phyloP scores from a whole-genome alignment of 2,888 invertebrate species.

The Rotaria magnacalcarata region DNA sequence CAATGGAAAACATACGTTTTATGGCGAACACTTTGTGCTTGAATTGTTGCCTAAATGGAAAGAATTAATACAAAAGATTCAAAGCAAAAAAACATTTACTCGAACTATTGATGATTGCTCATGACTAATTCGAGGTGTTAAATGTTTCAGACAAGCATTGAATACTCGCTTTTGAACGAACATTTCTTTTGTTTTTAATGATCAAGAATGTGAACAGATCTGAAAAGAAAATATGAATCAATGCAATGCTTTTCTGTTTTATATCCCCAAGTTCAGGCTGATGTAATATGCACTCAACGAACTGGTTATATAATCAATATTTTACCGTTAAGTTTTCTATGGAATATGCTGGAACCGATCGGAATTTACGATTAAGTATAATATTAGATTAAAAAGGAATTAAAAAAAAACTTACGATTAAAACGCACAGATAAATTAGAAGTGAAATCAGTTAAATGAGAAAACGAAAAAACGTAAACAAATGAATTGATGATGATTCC shows the following conservation, averaged over 20 bases:
- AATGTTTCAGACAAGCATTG: conserved; percentile 4
- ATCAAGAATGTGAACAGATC: background rate
- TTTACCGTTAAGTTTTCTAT: background rate
- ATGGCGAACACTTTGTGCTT: conserved; percentile 25
- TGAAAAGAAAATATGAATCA: background rate
- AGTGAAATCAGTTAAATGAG: background rate
- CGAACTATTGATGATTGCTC: conserved; percentile 30
- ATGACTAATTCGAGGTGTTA: background rate
- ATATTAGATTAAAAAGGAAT: background rate
- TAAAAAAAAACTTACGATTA: no score
- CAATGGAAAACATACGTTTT: background rate
- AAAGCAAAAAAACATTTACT: background rate
- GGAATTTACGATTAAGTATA: background rate
- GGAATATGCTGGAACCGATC: background rate
- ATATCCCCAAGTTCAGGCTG: background rate
- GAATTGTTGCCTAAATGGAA: background rate
- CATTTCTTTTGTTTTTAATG: background rate
- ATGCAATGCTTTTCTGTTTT: background rate
- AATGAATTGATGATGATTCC: background rate
- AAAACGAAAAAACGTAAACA: background rate
- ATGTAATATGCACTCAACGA: background rate
- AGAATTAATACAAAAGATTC: background rate
- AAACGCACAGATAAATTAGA: background rate
- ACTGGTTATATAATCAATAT: background rate
- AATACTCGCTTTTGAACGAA: conserved; percentile 12